A percentile compares a stretch with the other conserved stretches of the same genome.
phyloP scores from a whole-genome alignment of 2,113 vertebrate species.

The Cathartes aura region DNA sequence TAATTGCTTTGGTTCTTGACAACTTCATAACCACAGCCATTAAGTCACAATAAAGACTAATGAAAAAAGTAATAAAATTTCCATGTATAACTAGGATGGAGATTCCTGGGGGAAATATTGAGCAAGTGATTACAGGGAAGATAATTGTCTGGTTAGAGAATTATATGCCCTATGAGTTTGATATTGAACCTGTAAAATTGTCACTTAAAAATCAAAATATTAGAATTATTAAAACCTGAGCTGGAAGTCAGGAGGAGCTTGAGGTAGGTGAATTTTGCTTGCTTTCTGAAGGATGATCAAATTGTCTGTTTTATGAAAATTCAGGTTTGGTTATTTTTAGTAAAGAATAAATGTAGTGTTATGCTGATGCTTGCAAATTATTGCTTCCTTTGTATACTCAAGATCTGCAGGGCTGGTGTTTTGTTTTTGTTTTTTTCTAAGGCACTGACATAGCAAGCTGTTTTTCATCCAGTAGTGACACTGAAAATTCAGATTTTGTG shows the following conservation, averaged over 20 bases:
- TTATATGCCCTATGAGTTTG: conserved; percentile 66
- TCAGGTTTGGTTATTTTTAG: conserved; percentile 14
- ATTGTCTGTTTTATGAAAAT: neutral
- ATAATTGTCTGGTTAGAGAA: conserved; percentile 75
- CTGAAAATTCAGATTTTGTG: neutral
- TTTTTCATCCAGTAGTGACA: neutral
- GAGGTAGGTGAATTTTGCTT: neutral
- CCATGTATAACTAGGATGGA: conserved; percentile 69
- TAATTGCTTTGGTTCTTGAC: conserved; percentile 58
- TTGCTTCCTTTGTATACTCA: neutral
- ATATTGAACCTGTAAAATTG: conserved; percentile 48
- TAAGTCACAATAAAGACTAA: conserved; percentile 65
- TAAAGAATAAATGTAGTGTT: neutral
- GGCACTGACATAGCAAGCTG: neutral
- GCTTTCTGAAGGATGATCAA: neutral
- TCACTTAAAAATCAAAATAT: conserved; percentile 55
- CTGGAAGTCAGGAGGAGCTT: neutral
- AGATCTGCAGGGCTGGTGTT: neutral
- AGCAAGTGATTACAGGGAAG: conserved; percentile 73
- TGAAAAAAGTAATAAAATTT: conserved; percentile 72
- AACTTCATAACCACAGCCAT: conserved; percentile 52
- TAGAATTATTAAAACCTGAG: neutral
- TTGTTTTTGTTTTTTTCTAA: neutral
- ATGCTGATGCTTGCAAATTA: conserved; percentile 13
- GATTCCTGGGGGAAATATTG: conserved; percentile 68